phyloP scores from a whole-genome alignment of 2,113 vertebrate species.

The Strix uralensis region DNA sequence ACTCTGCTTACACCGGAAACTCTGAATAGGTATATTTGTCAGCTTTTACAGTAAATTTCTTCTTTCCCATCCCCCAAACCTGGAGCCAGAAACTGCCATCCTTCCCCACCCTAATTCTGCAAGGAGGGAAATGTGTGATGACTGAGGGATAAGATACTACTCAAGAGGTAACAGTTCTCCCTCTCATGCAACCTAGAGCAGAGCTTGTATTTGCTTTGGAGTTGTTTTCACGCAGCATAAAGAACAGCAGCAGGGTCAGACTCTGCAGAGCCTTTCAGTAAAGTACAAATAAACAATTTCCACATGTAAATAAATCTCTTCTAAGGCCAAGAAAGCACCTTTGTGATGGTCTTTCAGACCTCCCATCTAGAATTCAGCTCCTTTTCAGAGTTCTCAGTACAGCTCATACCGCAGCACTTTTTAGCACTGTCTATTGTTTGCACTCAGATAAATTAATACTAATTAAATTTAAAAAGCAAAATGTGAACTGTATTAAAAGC shows the following conservation, averaged over 20 bases:
- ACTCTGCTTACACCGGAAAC: slow-evolving; percentile 68
- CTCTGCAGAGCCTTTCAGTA: neutral
- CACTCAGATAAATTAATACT: neutral
- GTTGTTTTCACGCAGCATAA: neutral
- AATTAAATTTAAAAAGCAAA: neutral
- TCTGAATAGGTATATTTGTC: slow-evolving; percentile 59
- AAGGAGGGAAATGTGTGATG: neutral
- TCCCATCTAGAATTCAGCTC: neutral
- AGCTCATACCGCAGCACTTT: neutral
- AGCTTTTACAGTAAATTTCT: slow-evolving; percentile 67
- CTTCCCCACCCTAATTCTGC: slow-evolving; percentile 43
- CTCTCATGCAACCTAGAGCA: neutral
- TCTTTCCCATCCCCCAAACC: slow-evolving; percentile 8
- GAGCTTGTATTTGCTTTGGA: neutral
- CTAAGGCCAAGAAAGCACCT: neutral
- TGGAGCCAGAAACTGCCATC: slow-evolving; percentile 50
- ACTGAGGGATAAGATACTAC: neutral
- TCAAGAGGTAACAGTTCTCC: neutral
- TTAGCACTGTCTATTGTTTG: neutral
- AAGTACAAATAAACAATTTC: neutral
- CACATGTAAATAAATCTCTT: neutral
- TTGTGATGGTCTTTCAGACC: neutral
- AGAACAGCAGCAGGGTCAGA: neutral
- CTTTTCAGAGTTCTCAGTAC: neutral
- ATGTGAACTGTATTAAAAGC: neutral